phyloP scores from a whole-genome alignment of 2,113 vertebrate species.

The Meriones unguiculatus region DNA sequence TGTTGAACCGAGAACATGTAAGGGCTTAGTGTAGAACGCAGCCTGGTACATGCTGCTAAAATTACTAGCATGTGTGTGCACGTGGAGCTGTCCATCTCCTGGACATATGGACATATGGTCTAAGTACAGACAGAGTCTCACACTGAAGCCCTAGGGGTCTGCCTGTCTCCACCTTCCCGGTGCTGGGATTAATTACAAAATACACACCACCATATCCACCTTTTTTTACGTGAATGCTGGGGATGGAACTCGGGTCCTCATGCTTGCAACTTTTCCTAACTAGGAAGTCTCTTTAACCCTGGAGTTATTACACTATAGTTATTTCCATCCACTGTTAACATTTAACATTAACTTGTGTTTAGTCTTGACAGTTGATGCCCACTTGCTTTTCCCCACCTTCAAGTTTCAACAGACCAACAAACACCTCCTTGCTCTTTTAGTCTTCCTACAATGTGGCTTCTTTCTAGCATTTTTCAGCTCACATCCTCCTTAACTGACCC shows the following conservation, averaged over 20 bases:
- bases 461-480: neutral
- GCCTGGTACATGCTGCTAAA: neutral
- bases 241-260: neutral
- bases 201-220: neutral
- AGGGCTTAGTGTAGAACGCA: neutral
- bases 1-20: neutral
- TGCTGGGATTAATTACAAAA: neutral
- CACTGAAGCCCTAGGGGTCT: neutral
- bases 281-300: neutral
- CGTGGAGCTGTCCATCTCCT: neutral
- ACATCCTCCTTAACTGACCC: neutral
- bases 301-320: too few relatives aligned
- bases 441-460: neutral
- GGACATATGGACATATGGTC: too few relatives aligned
- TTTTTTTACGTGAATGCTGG: neutral
- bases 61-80: neutral
- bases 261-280: neutral
- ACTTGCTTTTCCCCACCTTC: conserved; percentile 9
- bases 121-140: neutral
- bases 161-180: neutral
- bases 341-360: neutral
- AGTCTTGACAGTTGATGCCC: neutral
- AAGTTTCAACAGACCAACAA: neutral
- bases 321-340: neutral
- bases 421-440: neutral